Evolutionary conservation across 2,888 invertebrate species (phyloP), one percentile per base, ranked within the genome.

Genomic region (Drosophila anceps): DNA sequence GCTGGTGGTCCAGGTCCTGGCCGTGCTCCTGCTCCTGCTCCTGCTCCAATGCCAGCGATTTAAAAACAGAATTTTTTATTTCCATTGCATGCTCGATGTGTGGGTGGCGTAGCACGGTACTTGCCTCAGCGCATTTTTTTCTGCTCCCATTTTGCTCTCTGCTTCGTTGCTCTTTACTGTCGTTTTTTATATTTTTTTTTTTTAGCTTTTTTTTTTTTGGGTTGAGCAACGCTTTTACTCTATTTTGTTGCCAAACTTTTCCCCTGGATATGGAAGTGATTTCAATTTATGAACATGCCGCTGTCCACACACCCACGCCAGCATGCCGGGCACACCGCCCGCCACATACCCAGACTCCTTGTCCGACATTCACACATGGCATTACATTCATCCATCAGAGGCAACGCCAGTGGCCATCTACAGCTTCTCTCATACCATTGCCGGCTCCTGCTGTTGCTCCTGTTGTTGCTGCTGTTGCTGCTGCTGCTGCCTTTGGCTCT

Each of bases 221-320:
- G 59, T 53, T 60, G 48, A 58, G 69, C 51, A 62, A 64, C 41
- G 54, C 63, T 76, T 80, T 82, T 85, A 73, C 78, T 79, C 76
- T 75, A 82, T 84, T 86, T 87, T 82, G 83, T 83, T 78, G 84
- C 79, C 81, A 82, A 88, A 90, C 87, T 88, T 87, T 85, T 81
- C 79, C 78, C 69, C 82, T 85, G 91, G 87, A 84, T 89, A 84
- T 91, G 91, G 91, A 91, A 90, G 91, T 90, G 91, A 91, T 91
- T 91, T 91, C 91, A 91, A 91, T 91, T 91, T 91, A 91, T 91
- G 91, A 91, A 90, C 90, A 90, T 88, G 89, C 83, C 89, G 73
- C 82, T 88, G 83, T 85, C 82, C 86, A 84, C 82, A 85, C 81
- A 86, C 82, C 66, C 79, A 72, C 80, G 48, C 69, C 46, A 39